Conservation (phyloP, 2,888 invertebrate genomes). For the Chaitophorus viminalis region DNA sequence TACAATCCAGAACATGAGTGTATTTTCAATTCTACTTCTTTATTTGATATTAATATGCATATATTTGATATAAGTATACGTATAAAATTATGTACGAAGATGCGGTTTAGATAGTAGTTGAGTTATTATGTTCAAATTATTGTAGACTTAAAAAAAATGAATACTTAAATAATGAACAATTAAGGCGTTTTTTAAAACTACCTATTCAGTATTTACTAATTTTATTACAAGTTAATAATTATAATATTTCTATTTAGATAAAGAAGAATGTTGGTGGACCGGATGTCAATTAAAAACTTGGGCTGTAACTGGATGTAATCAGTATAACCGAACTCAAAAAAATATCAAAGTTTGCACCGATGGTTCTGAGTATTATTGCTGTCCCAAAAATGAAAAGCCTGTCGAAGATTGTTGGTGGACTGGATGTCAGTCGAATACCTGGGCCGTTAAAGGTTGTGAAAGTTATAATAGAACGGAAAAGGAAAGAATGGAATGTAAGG, state of each 20-base stretch:
- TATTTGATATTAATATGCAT: too few species aligned
- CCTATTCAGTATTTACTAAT: too few species aligned
- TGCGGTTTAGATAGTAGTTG: too few species aligned
- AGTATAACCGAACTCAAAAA: slow-evolving; percentile 48
- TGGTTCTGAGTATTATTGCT: slow-evolving; percentile 44
- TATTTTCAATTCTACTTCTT: too few species aligned
- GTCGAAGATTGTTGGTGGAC: slow-evolving; percentile 56
- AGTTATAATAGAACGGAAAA: slow-evolving; percentile 11
- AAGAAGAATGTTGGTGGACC: slow-evolving; percentile 60
- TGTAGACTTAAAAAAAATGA: too few species aligned
- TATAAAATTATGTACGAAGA: too few species aligned
- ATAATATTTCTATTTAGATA: neutral
- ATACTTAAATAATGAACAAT: too few species aligned
- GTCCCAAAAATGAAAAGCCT: neutral
- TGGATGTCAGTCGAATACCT: slow-evolving; percentile 50
- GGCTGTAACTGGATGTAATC: slow-evolving; percentile 61
- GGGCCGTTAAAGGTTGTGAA: slow-evolving; percentile 53
- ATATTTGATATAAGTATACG: too few species aligned
- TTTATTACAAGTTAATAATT: neutral
- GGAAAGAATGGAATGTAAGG: neutral
- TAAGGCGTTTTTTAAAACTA: too few species aligned
- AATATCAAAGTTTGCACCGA: neutral
- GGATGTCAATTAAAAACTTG: slow-evolving; percentile 61
- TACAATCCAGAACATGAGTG: too few species aligned
- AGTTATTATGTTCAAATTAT: too few species aligned